A percentile compares a stretch with the other conserved stretches of the same genome.
phyloP scores from a whole-genome alignment of 2,888 invertebrate species.

The Caenorhabditis plicata region DNA sequence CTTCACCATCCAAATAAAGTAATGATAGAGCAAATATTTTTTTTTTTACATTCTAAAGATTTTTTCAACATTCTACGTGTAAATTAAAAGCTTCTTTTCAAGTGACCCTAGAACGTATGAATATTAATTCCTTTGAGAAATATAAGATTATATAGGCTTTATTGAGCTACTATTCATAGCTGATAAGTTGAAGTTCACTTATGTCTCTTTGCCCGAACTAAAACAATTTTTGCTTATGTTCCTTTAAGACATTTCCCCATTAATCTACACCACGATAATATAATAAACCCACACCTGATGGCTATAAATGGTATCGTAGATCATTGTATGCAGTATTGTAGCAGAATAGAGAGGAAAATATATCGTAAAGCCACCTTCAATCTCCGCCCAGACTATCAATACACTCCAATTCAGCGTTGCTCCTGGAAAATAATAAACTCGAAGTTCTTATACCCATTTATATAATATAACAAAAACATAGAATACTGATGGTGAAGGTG shows the following conservation, averaged over 20 bases:
- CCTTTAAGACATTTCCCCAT: too few relatives aligned
- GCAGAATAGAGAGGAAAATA: slow-evolving; percentile 70
- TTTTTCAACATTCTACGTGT: too few relatives aligned
- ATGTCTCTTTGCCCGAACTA: neutral
- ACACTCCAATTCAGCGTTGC: slow-evolving; percentile 68
- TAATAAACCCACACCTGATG: slow-evolving; percentile 88
- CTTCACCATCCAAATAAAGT: neutral
- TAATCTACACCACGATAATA: too few relatives aligned
- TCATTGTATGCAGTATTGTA: slow-evolving; percentile 89
- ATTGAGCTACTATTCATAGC: too few relatives aligned
- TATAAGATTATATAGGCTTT: too few relatives aligned
- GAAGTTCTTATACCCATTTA: neutral
- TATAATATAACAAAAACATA: neutral
- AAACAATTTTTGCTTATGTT: neutral
- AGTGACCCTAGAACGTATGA: too few relatives aligned
- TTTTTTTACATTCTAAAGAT: too few relatives aligned
- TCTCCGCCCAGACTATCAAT: slow-evolving; percentile 67
- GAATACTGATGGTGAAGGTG: too few relatives aligned
- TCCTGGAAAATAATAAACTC: slow-evolving; percentile 33
- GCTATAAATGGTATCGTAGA: slow-evolving; percentile 97
- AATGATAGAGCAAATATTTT: too few relatives aligned
- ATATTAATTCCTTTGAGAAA: too few relatives aligned
- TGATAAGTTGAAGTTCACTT: neutral
- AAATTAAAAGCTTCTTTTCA: too few relatives aligned
- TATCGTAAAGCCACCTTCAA: slow-evolving; percentile 35